Conservation (phyloP, 2,888 invertebrate species). For the Habroteleia sp. region DNA sequence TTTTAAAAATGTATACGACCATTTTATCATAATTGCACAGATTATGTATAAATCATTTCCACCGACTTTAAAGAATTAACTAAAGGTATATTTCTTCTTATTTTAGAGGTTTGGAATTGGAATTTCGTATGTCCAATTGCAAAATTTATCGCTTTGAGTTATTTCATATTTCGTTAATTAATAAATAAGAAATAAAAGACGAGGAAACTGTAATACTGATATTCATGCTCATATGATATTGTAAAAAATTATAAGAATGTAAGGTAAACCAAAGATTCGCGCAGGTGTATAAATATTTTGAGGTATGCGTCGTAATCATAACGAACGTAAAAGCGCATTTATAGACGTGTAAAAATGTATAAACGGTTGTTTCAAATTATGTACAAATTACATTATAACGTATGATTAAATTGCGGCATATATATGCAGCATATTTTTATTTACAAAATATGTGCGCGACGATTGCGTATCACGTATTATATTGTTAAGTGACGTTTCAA, state of each 20-base stretch:
- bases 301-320: slow-evolving; percentile 5
- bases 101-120: too few relatives aligned
- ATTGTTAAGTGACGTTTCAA: slow-evolving; percentile 16
- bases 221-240: slow-evolving; percentile 1
- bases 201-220: too few relatives aligned
- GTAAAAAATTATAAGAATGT: slow-evolving; percentile 25
- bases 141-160: background rate
- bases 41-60: too few relatives aligned
- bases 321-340: slow-evolving; percentile 21
- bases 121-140: too few relatives aligned
- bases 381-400: slow-evolving; percentile 38
- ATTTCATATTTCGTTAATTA: background rate
- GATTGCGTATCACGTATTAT: background rate
- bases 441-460: slow-evolving; percentile 4
- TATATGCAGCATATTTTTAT: background rate
- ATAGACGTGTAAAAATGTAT: slow-evolving; percentile 49
- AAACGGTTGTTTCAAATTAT: slow-evolving; percentile 32
- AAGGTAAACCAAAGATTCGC: slow-evolving; percentile 45
- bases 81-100: too few relatives aligned
- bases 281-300: slow-evolving; percentile 44
- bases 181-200: background rate
- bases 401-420: slow-evolving; percentile 22
- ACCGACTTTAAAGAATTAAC: too few relatives aligned
- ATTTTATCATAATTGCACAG: too few relatives aligned
- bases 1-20: too few relatives aligned